phyloP scores from a whole-genome alignment of 2,113 vertebrate genomes.

The Promerops cafer region DNA sequence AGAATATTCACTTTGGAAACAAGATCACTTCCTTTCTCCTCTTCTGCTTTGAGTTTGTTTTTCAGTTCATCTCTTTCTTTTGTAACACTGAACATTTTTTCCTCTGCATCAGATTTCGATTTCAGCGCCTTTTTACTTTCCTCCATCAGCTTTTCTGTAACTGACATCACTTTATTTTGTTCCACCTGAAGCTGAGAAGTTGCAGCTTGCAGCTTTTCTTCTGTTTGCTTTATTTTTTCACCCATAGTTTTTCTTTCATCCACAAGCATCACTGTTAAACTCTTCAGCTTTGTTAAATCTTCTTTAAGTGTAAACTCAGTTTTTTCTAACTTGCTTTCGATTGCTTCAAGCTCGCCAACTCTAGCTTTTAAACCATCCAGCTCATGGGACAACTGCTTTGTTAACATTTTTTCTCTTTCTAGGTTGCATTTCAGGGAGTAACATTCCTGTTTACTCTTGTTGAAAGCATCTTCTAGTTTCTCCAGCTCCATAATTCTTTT shows the following conservation, averaged over 20 bases:
- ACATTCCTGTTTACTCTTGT: constrained; percentile 93
- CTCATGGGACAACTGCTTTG: constrained; percentile 86
- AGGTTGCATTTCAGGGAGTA: constrained; percentile 84
- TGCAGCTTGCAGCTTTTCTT: constrained; percentile 88
- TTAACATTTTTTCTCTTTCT: constrained; percentile 88
- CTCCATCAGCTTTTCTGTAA: constrained; percentile 94
- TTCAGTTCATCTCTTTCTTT: constrained; percentile 91
- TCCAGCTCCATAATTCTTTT: constrained; percentile 91
- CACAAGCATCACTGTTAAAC: constrained; percentile 93
- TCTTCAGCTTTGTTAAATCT: constrained; percentile 94
- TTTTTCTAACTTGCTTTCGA: constrained; percentile 86
- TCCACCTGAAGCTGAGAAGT: constrained; percentile 88
- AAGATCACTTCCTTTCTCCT: constrained; percentile 87
- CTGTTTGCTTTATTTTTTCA: constrained; percentile 91
- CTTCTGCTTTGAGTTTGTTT: constrained; percentile 84
- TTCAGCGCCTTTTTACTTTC: constrained; percentile 92
- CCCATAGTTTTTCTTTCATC: constrained; percentile 91
- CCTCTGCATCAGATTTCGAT: constrained; percentile 91
- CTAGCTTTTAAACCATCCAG: constrained; percentile 85
- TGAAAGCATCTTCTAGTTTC: constrained; percentile 92
- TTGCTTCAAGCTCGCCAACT: constrained; percentile 86
- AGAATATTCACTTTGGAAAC: constrained; percentile 87
- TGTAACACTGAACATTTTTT: constrained; percentile 83
- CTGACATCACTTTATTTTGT: constrained; percentile 87
- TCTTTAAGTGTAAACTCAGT: constrained; percentile 89